A percentile compares a stretch with the other conserved stretches of the same genome.
These are phyloP conservation scores for Vimba vimba DNA, from an alignment of 2,113 vertebrate genomes.

Conservation along the genomic window DNA sequence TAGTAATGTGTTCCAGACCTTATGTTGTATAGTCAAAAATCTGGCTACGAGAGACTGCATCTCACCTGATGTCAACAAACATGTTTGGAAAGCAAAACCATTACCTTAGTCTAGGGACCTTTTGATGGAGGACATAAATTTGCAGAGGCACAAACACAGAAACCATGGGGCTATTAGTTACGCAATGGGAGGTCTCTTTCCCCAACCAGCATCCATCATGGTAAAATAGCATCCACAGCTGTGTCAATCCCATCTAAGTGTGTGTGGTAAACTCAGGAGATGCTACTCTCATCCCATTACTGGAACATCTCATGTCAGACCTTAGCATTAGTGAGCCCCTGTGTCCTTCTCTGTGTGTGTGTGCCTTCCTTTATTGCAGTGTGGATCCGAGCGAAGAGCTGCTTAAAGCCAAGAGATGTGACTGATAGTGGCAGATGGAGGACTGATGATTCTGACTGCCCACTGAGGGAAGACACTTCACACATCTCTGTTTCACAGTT, in stretches of 20 bases:
- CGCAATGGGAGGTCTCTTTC: constrained; percentile 58
- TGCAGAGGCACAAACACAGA: constrained; percentile 60
- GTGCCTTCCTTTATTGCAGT: constrained; percentile 32
- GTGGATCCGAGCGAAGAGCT: constrained; percentile 34
- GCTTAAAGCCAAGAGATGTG: constrained; percentile 40
- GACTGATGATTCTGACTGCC: constrained; percentile 41
- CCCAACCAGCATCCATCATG: constrained; percentile 56
- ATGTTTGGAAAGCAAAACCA: constrained; percentile 50
- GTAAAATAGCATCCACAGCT: constrained; percentile 53
- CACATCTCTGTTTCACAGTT: constrained; percentile 42
- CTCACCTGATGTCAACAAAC: constrained; percentile 52
- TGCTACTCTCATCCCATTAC: constrained; percentile 49
- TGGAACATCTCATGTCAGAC: constrained; percentile 48
- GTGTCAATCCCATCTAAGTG: constrained; percentile 39
- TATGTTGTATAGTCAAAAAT: neutral
- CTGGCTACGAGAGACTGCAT: neutral
- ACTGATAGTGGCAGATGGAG: constrained; percentile 43
- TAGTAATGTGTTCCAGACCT: neutral
- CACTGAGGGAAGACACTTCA: constrained; percentile 36
- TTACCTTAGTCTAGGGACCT: constrained; percentile 52
- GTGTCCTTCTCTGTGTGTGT: constrained; percentile 13
- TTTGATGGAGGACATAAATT: constrained; percentile 60
- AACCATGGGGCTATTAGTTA: constrained; percentile 58
- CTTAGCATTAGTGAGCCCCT: constrained; percentile 33
- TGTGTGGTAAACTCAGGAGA: constrained; percentile 40